phyloP scores from a whole-genome alignment of 2,888 invertebrate genomes.

The Laspeyria flexula region DNA sequence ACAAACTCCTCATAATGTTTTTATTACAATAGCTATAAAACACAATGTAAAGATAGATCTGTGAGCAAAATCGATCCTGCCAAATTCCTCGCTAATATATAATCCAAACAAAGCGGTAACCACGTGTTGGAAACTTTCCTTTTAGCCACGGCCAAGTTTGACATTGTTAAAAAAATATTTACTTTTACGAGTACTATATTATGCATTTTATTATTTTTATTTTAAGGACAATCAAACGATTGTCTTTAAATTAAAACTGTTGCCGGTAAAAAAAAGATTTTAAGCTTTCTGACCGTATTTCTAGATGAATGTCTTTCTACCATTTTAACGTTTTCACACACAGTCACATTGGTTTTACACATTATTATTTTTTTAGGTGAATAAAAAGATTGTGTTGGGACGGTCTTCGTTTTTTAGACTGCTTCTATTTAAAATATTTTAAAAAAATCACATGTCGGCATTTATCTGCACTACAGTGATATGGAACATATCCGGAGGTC shows the following conservation, averaged over 20 bases:
- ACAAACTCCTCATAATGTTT: not conserved
- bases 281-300: not conserved
- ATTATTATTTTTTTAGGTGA: no score
- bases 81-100: slow-evolving; percentile 23
- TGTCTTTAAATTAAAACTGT: no score
- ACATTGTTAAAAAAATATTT: slow-evolving; percentile 20
- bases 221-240: slow-evolving; percentile 3
- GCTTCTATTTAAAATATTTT: no score
- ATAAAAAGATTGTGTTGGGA: no score
- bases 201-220: slow-evolving; percentile 3
- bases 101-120: slow-evolving; percentile 22
- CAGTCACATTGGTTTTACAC: no score
- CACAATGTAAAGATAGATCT: not conserved
- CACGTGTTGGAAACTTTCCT: slow-evolving; percentile 31
- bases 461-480: no score
- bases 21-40: not conserved
- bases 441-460: no score
- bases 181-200: slow-evolving; percentile 10
- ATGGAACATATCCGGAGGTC: no score
- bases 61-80: slow-evolving; percentile 7
- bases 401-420: no score
- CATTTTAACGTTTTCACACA: no score
- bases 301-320: no score
- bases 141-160: slow-evolving; percentile 20
- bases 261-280: slow-evolving; percentile 13